Evolutionary conservation across 1,140 invertebrate genomes (phyloP).

Genomic region (Onthophagus taurus): DNA sequence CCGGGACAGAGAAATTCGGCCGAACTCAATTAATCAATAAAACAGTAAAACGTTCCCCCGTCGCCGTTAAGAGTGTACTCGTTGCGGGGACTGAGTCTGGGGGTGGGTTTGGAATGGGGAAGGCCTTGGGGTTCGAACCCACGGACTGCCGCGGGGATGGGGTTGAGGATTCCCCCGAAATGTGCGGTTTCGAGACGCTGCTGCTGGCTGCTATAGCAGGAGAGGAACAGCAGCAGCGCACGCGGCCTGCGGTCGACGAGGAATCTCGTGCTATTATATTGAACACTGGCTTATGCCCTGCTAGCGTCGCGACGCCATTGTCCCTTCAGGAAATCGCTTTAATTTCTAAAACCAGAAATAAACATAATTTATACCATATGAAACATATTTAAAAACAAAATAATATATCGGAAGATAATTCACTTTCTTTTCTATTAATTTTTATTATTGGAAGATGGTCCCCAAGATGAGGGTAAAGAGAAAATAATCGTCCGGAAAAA

Average conservation of each 20-base stretch:
- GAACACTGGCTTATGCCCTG: slow-evolving; percentile 32
- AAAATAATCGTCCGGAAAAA: too few species aligned
- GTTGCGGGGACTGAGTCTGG: slow-evolving; percentile 3
- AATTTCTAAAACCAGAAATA: too few species aligned
- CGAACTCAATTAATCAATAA: slow-evolving; percentile 40
- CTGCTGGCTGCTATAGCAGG: too few species aligned
- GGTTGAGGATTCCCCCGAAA: slow-evolving; percentile 31
- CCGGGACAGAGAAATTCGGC: slow-evolving; percentile 36
- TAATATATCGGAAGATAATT: too few species aligned
- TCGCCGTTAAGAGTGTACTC: slow-evolving; percentile 34
- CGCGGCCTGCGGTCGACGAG: slow-evolving; percentile 37
- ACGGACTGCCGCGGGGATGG: slow-evolving; percentile 11
- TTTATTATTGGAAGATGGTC: too few species aligned
- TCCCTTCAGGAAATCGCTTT: too few species aligned
- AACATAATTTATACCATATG: too few species aligned
- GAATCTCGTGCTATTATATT: slow-evolving; percentile 39
- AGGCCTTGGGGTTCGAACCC: not conserved
- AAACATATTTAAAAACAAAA: too few species aligned
- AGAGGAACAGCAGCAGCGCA: slow-evolving; percentile 33
- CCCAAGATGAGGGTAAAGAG: too few species aligned
- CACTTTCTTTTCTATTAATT: too few species aligned
- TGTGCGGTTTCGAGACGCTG: slow-evolving; percentile 39
- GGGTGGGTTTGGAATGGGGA: slow-evolving; percentile 5
- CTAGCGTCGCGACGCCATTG: too few species aligned
- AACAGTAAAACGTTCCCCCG: slow-evolving; percentile 38